Percentiles rank a stretch among this genome's conserved stretches.
Conservation (phyloP, 2,113 vertebrate species). For the Chloropsis cyanopogon region DNA sequence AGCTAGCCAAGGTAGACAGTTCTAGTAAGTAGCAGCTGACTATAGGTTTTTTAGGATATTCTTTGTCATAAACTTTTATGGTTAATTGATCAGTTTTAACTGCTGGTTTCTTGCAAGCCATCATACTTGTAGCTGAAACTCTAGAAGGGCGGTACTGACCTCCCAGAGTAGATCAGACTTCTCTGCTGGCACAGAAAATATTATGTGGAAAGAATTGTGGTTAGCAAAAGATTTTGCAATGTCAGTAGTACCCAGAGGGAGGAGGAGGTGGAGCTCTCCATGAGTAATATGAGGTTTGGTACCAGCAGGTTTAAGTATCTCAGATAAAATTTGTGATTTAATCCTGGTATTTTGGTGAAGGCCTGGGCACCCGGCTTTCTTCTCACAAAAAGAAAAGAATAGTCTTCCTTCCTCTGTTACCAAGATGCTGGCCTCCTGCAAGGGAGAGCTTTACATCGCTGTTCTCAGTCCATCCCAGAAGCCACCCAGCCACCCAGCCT, state of each 20-base stretch:
- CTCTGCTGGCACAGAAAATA: background rate
- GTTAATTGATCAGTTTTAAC: background rate
- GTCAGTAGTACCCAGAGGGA: background rate
- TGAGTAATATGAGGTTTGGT: conserved; percentile 29
- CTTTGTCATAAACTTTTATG: background rate
- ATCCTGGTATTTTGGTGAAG: background rate
- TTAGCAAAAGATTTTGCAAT: background rate
- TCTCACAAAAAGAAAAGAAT: background rate
- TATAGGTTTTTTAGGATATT: background rate
- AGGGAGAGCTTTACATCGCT: background rate
- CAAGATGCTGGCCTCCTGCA: background rate
- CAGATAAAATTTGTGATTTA: conserved; percentile 10
- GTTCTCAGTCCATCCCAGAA: background rate
- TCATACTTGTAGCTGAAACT: background rate
- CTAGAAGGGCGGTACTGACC: background rate
- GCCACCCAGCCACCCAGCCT: background rate
- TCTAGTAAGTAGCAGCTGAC: background rate
- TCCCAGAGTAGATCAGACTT: background rate
- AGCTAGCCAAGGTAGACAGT: background rate
- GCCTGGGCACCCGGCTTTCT: background rate
- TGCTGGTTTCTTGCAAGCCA: background rate
- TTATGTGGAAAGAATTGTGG: conserved; percentile 3
- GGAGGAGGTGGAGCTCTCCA: background rate
- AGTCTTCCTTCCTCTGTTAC: background rate
- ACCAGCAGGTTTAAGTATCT: background rate